A percentile compares a stretch with the other conserved stretches of the same genome.
Evolutionary conservation across 2,113 vertebrate genomes (phyloP).

Genomic region (Phylloscopus whistleri): DNA sequence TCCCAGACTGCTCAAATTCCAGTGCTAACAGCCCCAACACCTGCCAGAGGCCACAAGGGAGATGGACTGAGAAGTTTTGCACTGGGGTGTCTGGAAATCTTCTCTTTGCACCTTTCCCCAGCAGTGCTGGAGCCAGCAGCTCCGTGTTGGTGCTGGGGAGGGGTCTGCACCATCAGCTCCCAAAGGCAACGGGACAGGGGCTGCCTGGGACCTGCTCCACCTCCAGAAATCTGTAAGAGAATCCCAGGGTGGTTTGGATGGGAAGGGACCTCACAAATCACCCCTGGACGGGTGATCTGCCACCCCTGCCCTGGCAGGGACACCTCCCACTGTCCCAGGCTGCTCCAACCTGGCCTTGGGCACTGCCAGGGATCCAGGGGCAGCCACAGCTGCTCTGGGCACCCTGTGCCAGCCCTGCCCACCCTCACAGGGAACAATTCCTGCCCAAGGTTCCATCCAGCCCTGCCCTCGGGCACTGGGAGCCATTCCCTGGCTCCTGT

Average conservation of each 20-base stretch:
- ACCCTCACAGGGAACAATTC: too few species aligned
- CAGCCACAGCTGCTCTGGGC: too few species aligned
- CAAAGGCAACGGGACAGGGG: rapidly evolving
- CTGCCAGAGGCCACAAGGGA: not conserved
- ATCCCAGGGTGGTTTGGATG: not conserved
- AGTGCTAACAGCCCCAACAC: not conserved
- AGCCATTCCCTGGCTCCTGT: not conserved
- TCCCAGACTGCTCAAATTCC: not conserved
- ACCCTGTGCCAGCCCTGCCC: too few species aligned
- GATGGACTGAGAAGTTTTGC: not conserved
- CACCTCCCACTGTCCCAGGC: too few species aligned
- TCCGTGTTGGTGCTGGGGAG: not conserved
- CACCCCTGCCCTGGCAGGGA: not conserved
- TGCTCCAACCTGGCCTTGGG: too few species aligned
- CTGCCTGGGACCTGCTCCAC: not conserved
- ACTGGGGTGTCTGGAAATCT: not conserved
- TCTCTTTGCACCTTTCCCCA: not conserved
- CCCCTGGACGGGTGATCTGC: too few species aligned
- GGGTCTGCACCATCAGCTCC: not conserved
- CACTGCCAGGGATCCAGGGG: too few species aligned
- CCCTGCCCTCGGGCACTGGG: too few species aligned
- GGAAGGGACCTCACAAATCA: rapidly evolving
- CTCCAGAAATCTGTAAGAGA: not conserved
- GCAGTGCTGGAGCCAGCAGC: not conserved
- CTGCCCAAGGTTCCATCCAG: too few species aligned